Percentiles rank a stretch among this genome's conserved stretches.
These are phyloP conservation scores for Muntiacus reevesi DNA, from an alignment of 2,113 vertebrate genomes.

Conservation along the genomic window DNA sequence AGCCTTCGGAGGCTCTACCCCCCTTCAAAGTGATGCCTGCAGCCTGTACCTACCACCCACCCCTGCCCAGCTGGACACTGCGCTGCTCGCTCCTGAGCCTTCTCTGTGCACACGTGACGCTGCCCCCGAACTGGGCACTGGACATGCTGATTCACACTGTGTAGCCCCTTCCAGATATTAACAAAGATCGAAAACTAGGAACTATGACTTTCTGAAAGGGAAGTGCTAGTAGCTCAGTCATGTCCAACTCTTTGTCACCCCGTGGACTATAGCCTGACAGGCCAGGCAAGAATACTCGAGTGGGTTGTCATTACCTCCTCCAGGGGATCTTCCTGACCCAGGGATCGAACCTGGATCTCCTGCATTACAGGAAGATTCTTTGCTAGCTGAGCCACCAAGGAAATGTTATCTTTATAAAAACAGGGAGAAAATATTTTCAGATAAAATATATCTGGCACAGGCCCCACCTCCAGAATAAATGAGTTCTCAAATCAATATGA, in stretches of 20 bases:
- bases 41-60: not conserved
- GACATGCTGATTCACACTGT: accelerated
- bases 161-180: not conserved
- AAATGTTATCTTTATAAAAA: not conserved
- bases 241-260: not conserved
- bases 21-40: not conserved
- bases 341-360: not conserved
- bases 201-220: not conserved
- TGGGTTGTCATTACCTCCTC: not conserved
- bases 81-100: not conserved
- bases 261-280: not conserved
- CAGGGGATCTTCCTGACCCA: not conserved
- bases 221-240: not conserved
- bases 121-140: not conserved
- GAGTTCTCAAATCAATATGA: not conserved
- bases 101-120: not conserved
- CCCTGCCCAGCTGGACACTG: accelerated
- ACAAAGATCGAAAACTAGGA: not conserved
- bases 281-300: not conserved
- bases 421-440: not conserved
- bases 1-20: not conserved
- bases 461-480: not conserved
- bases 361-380: not conserved
- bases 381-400: not conserved
- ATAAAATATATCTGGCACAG: too few species aligned